These are phyloP conservation scores for Drosophila robusta DNA, from an alignment of 2,888 invertebrate species.

Conservation along the genomic window DNA sequence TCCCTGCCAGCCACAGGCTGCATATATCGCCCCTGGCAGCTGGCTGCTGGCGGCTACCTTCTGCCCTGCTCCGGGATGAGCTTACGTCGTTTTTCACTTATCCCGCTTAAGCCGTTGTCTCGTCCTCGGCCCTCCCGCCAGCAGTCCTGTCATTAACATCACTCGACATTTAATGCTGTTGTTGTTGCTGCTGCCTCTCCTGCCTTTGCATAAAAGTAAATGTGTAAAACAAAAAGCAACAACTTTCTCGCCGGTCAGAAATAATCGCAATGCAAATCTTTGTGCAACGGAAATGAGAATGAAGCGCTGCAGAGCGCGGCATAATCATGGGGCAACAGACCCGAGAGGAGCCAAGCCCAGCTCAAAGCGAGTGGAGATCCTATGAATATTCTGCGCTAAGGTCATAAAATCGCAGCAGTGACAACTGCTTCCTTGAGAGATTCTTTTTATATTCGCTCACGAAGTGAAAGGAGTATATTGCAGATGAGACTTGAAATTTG, in stretches of 20 bases:
- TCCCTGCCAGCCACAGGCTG: constrained; percentile 31
- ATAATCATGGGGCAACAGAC: constrained; percentile 30
- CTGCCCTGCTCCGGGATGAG: constrained; percentile 13
- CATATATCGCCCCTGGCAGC: constrained; percentile 4
- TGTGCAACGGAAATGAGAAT: constrained; percentile 40
- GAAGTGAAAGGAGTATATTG: too few relatives aligned
- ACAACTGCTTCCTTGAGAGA: neutral
- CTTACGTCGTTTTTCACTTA: constrained; percentile 60
- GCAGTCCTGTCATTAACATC: constrained; percentile 53
- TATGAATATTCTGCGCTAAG: constrained; percentile 4
- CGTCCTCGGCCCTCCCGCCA: constrained; percentile 6
- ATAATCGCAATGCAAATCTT: constrained; percentile 59
- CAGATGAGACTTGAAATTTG: too few relatives aligned
- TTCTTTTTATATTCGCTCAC: neutral
- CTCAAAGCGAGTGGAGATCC: neutral
- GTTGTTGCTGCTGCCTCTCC: constrained; percentile 3
- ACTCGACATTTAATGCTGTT: constrained; percentile 32
- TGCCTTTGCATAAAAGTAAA: constrained; percentile 15
- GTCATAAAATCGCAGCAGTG: neutral
- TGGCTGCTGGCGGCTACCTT: constrained; percentile 2
- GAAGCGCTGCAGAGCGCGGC: constrained; percentile 15
- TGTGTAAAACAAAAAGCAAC: constrained; percentile 9
- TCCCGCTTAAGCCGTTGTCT: constrained; percentile 34
- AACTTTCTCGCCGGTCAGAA: constrained; percentile 23
- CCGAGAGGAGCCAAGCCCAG: neutral